Evolutionary conservation across 1,140 invertebrate species (phyloP), one percentile per base, ranked within the genome.

Genomic region (Halesus radiatus): DNA sequence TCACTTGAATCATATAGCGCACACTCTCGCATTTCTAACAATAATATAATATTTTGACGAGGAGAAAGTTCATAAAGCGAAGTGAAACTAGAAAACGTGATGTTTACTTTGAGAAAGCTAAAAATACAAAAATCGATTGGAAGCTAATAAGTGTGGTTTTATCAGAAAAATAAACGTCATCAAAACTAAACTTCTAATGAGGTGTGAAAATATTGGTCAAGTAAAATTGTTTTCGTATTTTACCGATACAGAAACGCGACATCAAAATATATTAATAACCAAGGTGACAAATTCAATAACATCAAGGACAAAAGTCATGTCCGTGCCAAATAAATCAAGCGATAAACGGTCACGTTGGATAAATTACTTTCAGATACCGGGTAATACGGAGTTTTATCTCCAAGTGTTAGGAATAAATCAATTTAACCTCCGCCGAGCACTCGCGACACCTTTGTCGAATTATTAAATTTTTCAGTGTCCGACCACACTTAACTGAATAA

Each of bases 291-390:
- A 68, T 68, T 37, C 10, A 37, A 8, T 22, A 16, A 37, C n/a
- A 50, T 32, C 18, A 68, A 29, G 32, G 16, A 68, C 32, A 68
- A 45, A 45, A 10, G 64, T 32, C 64, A 45, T 68, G 64, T n/a
- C 64, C 64, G 64, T 68, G 37, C 15, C 23, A 20, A 68, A 50
- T 68, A 68, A 68, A 68, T 68, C 64, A 68, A 15, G 64, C 29
- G 32, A 68, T 68, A 68, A 68, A 68, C 50, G 64, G 64, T 68
- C 64, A 68, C 64, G 64, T 68, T 50, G 64, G 29, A 68, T 68
- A 68, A 68, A 68, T 68, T 68, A 68, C 29, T 37, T 26, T 68
- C 64, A 68, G 64, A 68, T 32, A 68, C 15, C 32, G n/a, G 32
- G 29, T 60, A 32, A 16, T 10, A 45, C 64, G 29, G 64, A 32